Percentiles rank a stretch among this genome's conserved stretches.
phyloP scores from a whole-genome alignment of 2,113 vertebrate genomes.

The Capricornis sumatraensis region DNA sequence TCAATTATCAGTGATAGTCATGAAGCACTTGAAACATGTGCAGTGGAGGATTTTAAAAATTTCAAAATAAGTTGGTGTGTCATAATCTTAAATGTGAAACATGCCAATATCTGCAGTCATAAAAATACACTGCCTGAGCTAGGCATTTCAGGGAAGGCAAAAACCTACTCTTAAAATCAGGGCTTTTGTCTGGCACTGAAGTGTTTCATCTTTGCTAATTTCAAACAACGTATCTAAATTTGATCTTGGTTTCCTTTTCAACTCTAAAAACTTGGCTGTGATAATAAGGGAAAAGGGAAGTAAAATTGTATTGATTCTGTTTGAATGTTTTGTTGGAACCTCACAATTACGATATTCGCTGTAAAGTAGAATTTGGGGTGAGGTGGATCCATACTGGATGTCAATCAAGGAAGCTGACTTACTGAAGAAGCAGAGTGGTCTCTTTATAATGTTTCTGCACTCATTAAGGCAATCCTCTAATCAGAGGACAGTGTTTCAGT shows the following conservation, averaged over 20 bases:
- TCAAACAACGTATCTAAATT: constrained; percentile 45
- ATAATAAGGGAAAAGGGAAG: constrained; percentile 40
- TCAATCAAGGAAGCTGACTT: not conserved
- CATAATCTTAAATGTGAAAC: constrained; percentile 85
- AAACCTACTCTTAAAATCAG: constrained; percentile 70
- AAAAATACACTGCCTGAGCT: constrained; percentile 76
- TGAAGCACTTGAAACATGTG: constrained; percentile 83
- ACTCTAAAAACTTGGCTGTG: constrained; percentile 6
- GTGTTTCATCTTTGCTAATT: constrained; percentile 64
- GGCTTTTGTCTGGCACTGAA: constrained; percentile 55
- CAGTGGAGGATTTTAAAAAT: constrained; percentile 84
- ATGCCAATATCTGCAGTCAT: constrained; percentile 81
- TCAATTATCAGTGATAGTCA: constrained; percentile 88
- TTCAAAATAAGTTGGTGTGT: constrained; percentile 87
- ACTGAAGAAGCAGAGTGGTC: not conserved
- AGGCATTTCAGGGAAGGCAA: constrained; percentile 77
- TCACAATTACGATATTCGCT: not conserved
- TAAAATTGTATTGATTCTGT: constrained; percentile 39
- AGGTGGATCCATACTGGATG: not conserved
- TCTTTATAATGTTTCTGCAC: not conserved
- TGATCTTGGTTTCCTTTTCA: constrained; percentile 61
- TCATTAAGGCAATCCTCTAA: not conserved
- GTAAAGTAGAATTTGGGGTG: constrained; percentile 8
- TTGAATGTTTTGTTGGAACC: constrained; percentile 15
- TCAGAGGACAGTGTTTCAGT: constrained; percentile 1